phyloP scores from a whole-genome alignment of 2,888 invertebrate genomes.

The Oasisia sp. region DNA sequence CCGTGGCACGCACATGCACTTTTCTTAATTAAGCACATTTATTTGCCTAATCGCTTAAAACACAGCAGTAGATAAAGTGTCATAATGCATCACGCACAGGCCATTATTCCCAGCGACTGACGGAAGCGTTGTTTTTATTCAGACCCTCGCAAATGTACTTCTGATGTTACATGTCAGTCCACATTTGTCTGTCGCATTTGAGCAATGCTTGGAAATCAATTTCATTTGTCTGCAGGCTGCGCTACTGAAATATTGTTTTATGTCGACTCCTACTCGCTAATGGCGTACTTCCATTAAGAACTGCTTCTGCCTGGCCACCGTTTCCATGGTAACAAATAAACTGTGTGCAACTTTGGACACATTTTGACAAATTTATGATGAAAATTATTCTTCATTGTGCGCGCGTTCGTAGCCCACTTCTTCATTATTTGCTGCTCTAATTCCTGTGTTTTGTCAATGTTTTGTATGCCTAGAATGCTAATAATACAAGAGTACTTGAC shows the following conservation, averaged over 20 bases:
- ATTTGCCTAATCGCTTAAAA: neutral
- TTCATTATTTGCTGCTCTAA: neutral
- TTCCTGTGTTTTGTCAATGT: neutral
- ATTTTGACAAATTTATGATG: neutral
- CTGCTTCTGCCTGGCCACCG: neutral
- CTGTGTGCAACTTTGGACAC: neutral
- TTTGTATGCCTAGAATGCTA: neutral
- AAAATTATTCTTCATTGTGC: neutral
- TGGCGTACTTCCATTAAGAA: neutral
- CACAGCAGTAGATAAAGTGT: neutral
- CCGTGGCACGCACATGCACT: neutral
- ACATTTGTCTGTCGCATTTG: neutral
- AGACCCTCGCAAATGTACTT: neutral
- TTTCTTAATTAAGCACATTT: neutral
- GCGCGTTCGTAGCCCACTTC: neutral
- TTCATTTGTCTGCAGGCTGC: neutral
- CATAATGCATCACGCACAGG: neutral
- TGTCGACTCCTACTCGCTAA: neutral
- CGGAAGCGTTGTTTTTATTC: neutral
- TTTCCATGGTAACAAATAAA: too few relatives aligned
- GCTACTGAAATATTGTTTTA: neutral
- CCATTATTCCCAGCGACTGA: neutral
- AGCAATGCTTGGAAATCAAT: neutral
- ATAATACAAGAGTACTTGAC: neutral
- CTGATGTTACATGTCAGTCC: neutral